Conservation (phyloP, 2,797 vertebrate genomes). For the Iguana delicatissima region DNA sequence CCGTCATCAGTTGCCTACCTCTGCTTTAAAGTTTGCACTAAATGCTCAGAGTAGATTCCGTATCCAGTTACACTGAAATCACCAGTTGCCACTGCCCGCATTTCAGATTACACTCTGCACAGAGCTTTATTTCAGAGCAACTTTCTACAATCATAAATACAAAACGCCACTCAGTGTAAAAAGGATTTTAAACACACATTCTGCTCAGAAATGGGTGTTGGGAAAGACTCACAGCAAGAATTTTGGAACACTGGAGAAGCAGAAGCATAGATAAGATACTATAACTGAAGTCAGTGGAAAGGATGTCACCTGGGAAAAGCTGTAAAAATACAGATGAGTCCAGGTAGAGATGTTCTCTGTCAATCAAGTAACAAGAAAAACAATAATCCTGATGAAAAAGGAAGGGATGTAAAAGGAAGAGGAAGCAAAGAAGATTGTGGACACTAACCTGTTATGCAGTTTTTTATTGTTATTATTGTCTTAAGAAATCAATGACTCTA, state of each 20-base stretch:
- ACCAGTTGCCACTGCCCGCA: no score
- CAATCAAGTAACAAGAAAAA: constrained; percentile 29
- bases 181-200: constrained; percentile 18
- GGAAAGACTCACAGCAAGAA: neutral
- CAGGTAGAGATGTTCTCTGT: constrained; percentile 14
- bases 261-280: neutral
- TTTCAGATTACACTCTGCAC: neutral
- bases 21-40: no score
- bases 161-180: neutral
- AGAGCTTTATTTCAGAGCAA: neutral
- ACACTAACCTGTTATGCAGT: neutral
- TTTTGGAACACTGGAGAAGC: neutral
- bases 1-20: no score
- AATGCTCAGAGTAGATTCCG: no score
- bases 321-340: constrained; percentile 27
- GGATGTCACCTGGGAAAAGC: constrained; percentile 5
- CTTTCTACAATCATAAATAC: constrained; percentile 1
- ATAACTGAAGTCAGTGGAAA: constrained; percentile 14
- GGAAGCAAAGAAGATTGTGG: neutral
- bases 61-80: no score
- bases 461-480: neutral
- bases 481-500: constrained; percentile 2
- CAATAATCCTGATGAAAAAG: neutral
- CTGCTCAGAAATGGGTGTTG: neutral
- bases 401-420: neutral